Percentiles rank a stretch among this genome's conserved stretches.
Evolutionary conservation across 2,888 invertebrate species (phyloP).

Genomic region (Sesia apiformis): DNA sequence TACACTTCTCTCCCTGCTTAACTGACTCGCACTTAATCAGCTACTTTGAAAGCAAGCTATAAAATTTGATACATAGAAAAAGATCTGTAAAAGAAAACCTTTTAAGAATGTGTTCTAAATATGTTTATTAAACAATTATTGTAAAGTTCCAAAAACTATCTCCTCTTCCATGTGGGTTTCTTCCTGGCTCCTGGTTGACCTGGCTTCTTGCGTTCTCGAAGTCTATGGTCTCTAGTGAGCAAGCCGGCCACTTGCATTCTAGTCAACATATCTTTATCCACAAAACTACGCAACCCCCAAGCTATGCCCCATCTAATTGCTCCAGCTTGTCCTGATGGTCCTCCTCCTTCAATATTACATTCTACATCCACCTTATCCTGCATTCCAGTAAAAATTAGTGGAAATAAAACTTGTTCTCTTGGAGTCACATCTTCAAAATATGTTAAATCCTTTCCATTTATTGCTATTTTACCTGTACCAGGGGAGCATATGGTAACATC

Average conservation of each 20-base stretch:
- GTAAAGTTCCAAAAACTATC: constrained; percentile 62
- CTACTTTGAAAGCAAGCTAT: not conserved
- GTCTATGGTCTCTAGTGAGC: constrained; percentile 84
- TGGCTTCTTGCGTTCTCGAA: constrained; percentile 91
- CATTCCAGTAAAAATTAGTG: constrained; percentile 86
- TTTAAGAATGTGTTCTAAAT: not conserved
- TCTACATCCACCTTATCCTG: constrained; percentile 87
- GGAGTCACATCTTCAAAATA: constrained; percentile 83
- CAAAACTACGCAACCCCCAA: constrained; percentile 88
- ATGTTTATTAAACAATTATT: constrained; percentile 2
- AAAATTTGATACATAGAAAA: not conserved
- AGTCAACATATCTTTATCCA: constrained; percentile 83
- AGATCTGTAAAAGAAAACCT: not conserved
- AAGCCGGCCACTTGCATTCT: constrained; percentile 93
- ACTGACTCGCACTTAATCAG: no score
- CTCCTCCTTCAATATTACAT: constrained; percentile 82
- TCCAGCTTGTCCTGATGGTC: constrained; percentile 88
- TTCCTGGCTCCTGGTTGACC: constrained; percentile 93
- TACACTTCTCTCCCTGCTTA: no score
- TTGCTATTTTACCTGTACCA: constrained; percentile 87
- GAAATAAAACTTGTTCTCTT: constrained; percentile 90
- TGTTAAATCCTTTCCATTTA: constrained; percentile 86
- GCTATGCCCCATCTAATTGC: constrained; percentile 92
- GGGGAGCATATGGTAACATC: constrained; percentile 86
- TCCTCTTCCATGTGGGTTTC: constrained; percentile 94